These are phyloP conservation scores for Volucella inflata DNA, from an alignment of 2,888 invertebrate genomes.

Conservation along the genomic window DNA sequence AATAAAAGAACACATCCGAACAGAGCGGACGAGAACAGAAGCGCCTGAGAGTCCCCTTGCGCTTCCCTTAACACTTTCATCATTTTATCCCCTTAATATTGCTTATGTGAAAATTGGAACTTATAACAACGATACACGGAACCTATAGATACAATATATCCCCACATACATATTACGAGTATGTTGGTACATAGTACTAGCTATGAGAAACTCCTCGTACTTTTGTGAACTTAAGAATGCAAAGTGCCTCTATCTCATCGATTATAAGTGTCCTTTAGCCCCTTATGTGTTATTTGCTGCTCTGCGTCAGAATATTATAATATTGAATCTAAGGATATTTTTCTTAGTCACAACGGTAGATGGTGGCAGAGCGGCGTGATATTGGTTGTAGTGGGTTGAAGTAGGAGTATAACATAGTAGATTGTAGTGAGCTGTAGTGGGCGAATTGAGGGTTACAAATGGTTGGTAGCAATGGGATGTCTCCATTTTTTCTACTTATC, in stretches of 20 bases:
- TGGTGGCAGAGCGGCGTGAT: too few relatives aligned
- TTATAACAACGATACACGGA: conserved; percentile 20
- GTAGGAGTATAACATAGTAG: too few relatives aligned
- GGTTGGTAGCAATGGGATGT: conserved; percentile 30
- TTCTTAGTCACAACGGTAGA: background rate
- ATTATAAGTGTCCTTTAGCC: conserved; percentile 52
- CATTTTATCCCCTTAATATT: conserved; percentile 37
- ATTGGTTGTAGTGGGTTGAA: too few relatives aligned
- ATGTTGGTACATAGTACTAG: background rate
- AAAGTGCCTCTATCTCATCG: conserved; percentile 60
- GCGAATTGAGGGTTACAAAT: background rate
- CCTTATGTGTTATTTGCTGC: conserved; percentile 34
- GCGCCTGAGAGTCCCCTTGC: conserved; percentile 19
- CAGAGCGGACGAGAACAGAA: background rate
- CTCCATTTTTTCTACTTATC: conserved; percentile 65
- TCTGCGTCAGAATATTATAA: conserved; percentile 16
- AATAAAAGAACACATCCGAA: background rate
- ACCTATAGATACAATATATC: background rate
- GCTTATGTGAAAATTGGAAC: conserved; percentile 37
- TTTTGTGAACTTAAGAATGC: conserved; percentile 31
- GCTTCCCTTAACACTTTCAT: conserved; percentile 27
- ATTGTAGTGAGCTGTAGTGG: background rate
- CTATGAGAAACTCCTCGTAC: conserved; percentile 9
- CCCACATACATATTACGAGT: too few relatives aligned
- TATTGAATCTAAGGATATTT: conserved; percentile 28